These are phyloP conservation scores for Drosophila ficusphila DNA, from an alignment of 1,140 invertebrate species.

Conservation along the genomic window DNA sequence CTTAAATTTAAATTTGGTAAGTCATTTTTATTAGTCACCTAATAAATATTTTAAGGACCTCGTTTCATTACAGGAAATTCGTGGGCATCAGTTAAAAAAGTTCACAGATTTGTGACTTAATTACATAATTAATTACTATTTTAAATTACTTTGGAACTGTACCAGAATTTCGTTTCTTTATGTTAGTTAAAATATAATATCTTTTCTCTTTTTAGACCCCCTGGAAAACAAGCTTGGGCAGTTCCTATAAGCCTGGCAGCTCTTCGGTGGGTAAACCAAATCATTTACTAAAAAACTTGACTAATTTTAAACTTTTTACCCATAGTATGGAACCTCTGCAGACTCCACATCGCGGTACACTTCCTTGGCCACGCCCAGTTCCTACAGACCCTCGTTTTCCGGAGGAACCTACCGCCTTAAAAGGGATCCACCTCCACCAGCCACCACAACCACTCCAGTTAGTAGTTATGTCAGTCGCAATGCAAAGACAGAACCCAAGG, in stretches of 20 bases:
- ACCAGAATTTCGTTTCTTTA: too few species aligned
- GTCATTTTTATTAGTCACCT: background rate
- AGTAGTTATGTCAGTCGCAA: slow-evolving; percentile 74
- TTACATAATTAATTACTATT: too few species aligned
- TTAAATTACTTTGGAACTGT: too few species aligned
- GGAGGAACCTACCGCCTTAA: slow-evolving; percentile 80
- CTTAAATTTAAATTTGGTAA: background rate
- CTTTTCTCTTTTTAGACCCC: slow-evolving; percentile 52
- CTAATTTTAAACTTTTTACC: background rate
- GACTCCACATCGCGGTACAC: slow-evolving; percentile 69
- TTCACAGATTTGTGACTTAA: too few species aligned
- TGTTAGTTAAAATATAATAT: too few species aligned
- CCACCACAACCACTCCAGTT: slow-evolving; percentile 20
- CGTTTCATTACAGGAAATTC: too few species aligned
- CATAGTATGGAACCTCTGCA: slow-evolving; percentile 65
- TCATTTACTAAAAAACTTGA: background rate
- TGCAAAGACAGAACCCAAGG: slow-evolving; percentile 60
- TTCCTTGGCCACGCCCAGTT: slow-evolving; percentile 69
- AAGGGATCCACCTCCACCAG: slow-evolving; percentile 54
- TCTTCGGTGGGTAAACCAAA: slow-evolving; percentile 47
- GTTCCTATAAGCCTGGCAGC: slow-evolving; percentile 65
- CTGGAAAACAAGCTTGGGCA: slow-evolving; percentile 72
- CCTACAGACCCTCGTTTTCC: slow-evolving; percentile 80
- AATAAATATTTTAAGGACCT: background rate
- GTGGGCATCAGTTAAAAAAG: too few species aligned